phyloP scores from a whole-genome alignment of 2,888 invertebrate genomes.

The Cheiracanthium punctorium region DNA sequence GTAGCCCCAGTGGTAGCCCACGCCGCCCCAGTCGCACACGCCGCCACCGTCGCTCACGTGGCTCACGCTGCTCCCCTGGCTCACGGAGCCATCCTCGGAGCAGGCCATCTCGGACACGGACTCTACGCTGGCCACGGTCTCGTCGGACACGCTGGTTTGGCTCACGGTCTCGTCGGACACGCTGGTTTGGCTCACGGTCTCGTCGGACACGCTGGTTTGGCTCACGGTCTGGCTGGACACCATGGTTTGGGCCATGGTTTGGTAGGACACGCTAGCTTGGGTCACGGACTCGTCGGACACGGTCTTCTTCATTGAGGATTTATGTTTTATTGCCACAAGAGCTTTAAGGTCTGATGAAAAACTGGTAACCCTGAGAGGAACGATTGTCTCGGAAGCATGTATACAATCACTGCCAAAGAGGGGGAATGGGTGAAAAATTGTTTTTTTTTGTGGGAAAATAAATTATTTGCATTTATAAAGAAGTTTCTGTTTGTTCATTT shows the following conservation, averaged over 20 bases:
- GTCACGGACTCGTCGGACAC: slow-evolving; percentile 8
- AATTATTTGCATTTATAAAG: not conserved
- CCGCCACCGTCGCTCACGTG: too few species aligned
- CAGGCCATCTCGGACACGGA: not conserved
- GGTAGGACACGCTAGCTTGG: not conserved
- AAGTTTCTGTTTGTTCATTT: too few species aligned
- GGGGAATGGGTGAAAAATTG: not conserved
- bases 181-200: not conserved
- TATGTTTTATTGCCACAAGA: too few species aligned
- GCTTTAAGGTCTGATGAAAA: too few species aligned
- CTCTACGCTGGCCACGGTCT: not conserved
- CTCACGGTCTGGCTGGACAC: not conserved
- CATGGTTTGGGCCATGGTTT: not conserved
- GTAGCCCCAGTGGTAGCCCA: slow-evolving; percentile 16
- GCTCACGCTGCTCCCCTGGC: too few species aligned
- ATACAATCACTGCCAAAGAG: not conserved
- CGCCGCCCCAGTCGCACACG: too few species aligned
- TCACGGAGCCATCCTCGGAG: too few species aligned
- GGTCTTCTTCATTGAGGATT: not conserved
- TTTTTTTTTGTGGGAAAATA: not conserved
- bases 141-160: not conserved
- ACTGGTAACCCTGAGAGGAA: too few species aligned
- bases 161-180: not conserved
- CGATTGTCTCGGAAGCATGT: too few species aligned
- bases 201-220: not conserved